Percentiles rank a stretch among this genome's conserved stretches.
These are phyloP conservation scores for Argya squamiceps DNA, from an alignment of 2,797 vertebrate species.

Conservation along the genomic window DNA sequence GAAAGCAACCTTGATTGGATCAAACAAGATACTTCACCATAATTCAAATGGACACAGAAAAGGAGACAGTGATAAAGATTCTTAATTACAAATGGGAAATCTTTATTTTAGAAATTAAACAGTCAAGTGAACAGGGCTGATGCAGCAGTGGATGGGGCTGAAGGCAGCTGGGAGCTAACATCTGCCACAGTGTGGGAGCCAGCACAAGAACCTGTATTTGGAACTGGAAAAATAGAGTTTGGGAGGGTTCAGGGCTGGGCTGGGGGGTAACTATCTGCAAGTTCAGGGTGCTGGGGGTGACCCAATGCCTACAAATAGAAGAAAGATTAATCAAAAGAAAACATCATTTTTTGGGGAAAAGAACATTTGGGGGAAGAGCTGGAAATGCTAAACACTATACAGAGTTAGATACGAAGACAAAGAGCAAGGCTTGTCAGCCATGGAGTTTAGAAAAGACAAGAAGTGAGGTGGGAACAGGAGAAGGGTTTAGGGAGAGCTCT, in stretches of 20 bases:
- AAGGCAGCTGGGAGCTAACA: neutral
- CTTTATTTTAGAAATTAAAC: constrained; percentile 57
- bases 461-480: neutral
- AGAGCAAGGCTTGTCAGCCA: neutral
- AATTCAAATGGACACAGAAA: neutral
- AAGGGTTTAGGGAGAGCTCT: neutral
- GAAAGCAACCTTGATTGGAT: constrained; percentile 27
- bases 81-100: constrained; percentile 13
- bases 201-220: neutral
- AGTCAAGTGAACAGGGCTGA: neutral
- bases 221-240: neutral
- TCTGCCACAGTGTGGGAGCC: neutral
- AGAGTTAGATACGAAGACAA: neutral
- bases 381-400: neutral
- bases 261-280: neutral
- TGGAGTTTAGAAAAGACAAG: neutral
- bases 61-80: constrained; percentile 39
- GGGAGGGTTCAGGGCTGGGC: neutral
- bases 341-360: neutral
- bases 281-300: neutral
- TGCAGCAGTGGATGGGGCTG: neutral
- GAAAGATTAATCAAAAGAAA: neutral
- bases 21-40: neutral
- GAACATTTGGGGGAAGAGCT: neutral
- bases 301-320: neutral